These are phyloP conservation scores for Xylophagus ater DNA, from an alignment of 2,888 invertebrate genomes.

Conservation along the genomic window DNA sequence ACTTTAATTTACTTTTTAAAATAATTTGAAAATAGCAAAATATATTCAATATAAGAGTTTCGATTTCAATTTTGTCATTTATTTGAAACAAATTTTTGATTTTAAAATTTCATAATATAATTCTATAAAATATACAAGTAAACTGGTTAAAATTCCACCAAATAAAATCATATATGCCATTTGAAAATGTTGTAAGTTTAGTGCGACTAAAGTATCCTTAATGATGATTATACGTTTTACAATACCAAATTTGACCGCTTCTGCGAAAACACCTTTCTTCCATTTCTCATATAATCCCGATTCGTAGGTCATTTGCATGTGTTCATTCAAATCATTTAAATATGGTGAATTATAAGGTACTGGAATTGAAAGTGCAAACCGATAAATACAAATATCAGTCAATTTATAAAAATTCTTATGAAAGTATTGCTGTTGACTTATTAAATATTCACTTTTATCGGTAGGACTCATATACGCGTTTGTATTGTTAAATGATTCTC, in stretches of 20 bases:
- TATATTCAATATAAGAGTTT: no score
- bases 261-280: constrained; percentile 1
- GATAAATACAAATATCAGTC: not conserved
- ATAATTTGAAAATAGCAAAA: no score
- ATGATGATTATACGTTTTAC: not conserved
- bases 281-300: constrained; percentile 2
- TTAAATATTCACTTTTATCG: not conserved
- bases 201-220: not conserved
- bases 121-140: not conserved
- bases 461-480: not conserved
- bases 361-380: not conserved
- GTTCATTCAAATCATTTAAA: not conserved
- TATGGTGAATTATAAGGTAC: not conserved
- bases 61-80: no score
- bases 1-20: no score
- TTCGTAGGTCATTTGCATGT: not conserved
- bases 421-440: not conserved
- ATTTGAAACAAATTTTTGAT: not conserved
- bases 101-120: not conserved
- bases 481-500: constrained; percentile 2
- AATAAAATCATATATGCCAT: not conserved
- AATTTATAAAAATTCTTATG: not conserved
- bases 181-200: not conserved
- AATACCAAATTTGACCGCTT: not conserved
- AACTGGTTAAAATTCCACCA: not conserved